Conservation (phyloP, 2,797 vertebrate genomes). For the Falco cherrug region DNA sequence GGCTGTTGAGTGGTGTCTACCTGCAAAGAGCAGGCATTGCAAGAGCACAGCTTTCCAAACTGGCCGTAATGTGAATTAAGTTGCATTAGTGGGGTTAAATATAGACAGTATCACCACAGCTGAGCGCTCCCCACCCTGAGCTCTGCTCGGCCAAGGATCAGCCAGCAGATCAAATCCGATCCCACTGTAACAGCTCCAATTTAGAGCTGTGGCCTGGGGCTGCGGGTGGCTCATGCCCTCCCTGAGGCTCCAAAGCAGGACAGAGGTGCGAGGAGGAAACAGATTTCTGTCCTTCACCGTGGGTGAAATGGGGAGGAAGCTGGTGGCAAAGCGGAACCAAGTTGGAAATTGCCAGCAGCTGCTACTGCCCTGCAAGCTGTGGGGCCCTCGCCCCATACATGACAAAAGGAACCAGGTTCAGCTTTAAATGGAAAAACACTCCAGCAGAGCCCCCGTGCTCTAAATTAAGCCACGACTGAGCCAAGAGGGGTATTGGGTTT, state of each 20-base stretch:
- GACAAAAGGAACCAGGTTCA: neutral
- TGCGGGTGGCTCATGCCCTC: neutral
- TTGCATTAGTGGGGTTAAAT: neutral
- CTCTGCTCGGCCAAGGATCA: neutral
- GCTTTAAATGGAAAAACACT: constrained; percentile 55
- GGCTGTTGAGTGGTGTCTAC: neutral
- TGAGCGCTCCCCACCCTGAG: neutral
- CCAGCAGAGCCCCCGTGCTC: constrained; percentile 8
- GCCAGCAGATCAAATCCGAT: neutral
- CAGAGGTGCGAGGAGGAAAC: neutral
- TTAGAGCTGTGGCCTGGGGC: rapidly evolving
- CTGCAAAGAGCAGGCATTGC: neutral
- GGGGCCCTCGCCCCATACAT: neutral
- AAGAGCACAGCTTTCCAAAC: neutral
- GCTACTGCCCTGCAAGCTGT: constrained; percentile 8
- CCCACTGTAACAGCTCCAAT: neutral
- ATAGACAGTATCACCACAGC: rapidly evolving
- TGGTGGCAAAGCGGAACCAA: neutral
- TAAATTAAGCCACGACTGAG: constrained; percentile 47
- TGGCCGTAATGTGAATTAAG: neutral
- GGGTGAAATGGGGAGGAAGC: neutral
- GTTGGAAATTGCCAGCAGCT: neutral
- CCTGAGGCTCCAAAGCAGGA: neutral
- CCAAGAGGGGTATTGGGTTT: constrained; percentile 42
- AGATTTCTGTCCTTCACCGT: rapidly evolving